These are phyloP conservation scores for Lamellibrachia luymesi DNA, from an alignment of 1,140 invertebrate genomes.

Conservation along the genomic window DNA sequence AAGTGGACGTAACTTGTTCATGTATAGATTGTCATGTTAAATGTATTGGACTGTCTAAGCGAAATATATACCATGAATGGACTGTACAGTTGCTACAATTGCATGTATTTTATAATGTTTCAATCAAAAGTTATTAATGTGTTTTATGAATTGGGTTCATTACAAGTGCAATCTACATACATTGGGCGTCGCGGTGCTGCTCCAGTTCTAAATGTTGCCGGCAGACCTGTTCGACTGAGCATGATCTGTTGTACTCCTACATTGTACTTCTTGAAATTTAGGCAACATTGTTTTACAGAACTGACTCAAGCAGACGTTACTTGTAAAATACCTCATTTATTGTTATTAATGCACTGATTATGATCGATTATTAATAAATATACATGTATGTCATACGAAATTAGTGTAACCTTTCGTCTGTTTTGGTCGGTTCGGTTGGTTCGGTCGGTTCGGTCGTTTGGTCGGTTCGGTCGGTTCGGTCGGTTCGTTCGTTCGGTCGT, in stretches of 20 bases:
- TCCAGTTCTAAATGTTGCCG: not conserved
- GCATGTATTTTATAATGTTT: not conserved
- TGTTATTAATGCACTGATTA: constrained; percentile 1
- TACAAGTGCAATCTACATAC: not conserved
- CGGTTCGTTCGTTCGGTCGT: not conserved
- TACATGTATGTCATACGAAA: not conserved
- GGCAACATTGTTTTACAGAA: not conserved
- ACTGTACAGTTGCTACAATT: not conserved
- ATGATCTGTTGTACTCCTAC: not conserved
- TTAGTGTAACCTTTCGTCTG: not conserved
- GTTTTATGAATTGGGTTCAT: not conserved
- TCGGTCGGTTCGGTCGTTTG: too few species aligned
- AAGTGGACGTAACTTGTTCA: not conserved
- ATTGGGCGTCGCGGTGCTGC: not conserved
- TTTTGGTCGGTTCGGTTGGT: not conserved
- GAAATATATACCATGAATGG: not conserved
- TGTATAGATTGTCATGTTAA: not conserved
- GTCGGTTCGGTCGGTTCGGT: too few species aligned
- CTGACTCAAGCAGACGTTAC: not conserved
- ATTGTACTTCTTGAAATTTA: not conserved
- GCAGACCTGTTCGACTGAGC: not conserved
- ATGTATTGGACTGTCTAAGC: not conserved
- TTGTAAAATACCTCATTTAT: constrained; percentile 1
- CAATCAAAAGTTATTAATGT: not conserved
- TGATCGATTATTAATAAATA: not conserved